These are phyloP conservation scores for Drosophila arizonae DNA, from an alignment of 1,140 invertebrate species.

Conservation along the genomic window DNA sequence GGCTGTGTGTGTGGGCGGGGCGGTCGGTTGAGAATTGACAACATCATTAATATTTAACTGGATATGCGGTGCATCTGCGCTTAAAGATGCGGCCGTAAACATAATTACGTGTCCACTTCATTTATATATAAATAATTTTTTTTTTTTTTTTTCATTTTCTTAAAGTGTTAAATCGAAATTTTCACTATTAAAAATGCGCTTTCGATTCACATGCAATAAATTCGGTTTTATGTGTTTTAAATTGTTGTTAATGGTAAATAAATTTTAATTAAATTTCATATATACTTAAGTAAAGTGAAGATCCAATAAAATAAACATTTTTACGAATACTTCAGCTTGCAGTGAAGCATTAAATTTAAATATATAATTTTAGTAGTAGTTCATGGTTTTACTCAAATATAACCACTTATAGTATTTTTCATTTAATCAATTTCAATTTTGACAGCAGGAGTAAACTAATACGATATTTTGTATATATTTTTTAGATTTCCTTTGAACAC, in stretches of 20 bases:
- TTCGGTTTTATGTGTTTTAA: too few species aligned
- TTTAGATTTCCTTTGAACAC: too few species aligned
- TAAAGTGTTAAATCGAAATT: background rate
- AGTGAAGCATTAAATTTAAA: too few species aligned
- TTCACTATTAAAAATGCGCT: background rate
- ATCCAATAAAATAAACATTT: background rate
- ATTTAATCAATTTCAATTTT: too few species aligned
- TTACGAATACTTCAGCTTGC: background rate
- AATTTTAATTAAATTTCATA: too few species aligned
- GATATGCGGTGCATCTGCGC: background rate
- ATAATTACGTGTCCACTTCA: constrained; percentile 13
- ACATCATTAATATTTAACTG: constrained; percentile 57
- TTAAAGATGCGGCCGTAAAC: constrained; percentile 14
- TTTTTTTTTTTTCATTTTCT: background rate
- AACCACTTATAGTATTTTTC: too few species aligned
- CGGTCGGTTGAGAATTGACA: constrained; percentile 30
- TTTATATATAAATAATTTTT: background rate
- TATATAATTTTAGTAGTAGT: too few species aligned
- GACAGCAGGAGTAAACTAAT: too few species aligned
- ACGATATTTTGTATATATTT: too few species aligned
- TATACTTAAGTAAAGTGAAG: background rate
- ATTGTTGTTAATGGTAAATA: too few species aligned
- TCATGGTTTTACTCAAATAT: too few species aligned
- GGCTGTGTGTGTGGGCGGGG: background rate
- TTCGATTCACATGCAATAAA: background rate